Evolutionary conservation across 2,113 vertebrate genomes (phyloP).

Genomic region (Campylomormyrus tamandua): DNA sequence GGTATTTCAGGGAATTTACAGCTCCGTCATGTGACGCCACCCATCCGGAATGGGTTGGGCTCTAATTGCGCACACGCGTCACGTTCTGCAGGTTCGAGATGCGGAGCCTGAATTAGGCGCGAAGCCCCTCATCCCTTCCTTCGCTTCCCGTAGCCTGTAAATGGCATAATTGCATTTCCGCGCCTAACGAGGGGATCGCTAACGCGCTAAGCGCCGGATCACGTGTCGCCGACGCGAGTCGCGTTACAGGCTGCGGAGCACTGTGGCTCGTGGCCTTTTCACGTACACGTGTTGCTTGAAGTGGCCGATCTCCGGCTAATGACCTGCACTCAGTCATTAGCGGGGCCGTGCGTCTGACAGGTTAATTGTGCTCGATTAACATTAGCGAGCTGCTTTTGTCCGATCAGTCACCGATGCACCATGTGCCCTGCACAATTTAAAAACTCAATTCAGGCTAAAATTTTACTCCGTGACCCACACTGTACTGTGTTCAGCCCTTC

Average conservation of each 20-base stretch:
- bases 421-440: too few relatives aligned
- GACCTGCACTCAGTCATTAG: conserved; percentile 48
- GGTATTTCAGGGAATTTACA: not conserved
- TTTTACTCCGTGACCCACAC: not conserved
- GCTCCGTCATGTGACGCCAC: not conserved
- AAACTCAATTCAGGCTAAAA: not conserved
- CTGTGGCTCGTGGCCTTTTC: conserved; percentile 44
- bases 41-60: not conserved
- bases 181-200: not conserved
- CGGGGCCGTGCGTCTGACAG: conserved; percentile 39
- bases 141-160: not conserved
- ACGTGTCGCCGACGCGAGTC: conserved; percentile 40
- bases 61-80: not conserved
- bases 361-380: conserved; percentile 54
- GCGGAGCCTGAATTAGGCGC: not conserved
- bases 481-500: not conserved
- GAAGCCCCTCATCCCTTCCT: not conserved
- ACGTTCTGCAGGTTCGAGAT: not conserved
- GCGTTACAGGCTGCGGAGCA: conserved; percentile 29
- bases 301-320: conserved; percentile 42
- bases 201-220: conserved; percentile 14
- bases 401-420: not conserved
- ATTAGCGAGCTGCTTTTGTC: not conserved
- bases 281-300: conserved; percentile 40
- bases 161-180: not conserved